phyloP scores from a whole-genome alignment of 2,888 invertebrate species.

The Biston betularia region DNA sequence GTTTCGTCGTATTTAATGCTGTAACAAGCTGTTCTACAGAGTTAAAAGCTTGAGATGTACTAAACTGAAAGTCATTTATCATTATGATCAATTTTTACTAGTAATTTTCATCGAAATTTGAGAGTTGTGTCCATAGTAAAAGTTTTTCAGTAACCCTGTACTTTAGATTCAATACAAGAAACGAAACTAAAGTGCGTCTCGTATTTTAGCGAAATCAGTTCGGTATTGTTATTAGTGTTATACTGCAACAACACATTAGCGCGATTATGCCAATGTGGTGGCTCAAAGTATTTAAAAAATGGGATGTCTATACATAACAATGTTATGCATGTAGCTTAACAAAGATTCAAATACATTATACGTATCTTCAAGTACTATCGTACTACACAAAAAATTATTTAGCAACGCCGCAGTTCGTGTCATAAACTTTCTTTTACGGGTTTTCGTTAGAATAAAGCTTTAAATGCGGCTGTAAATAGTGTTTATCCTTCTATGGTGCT shows the following conservation, averaged over 20 bases:
- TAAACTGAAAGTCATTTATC: too few species aligned
- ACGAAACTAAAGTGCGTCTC: background rate
- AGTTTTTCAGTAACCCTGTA: too few species aligned
- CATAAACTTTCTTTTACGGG: constrained; percentile 28
- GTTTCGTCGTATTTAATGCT: background rate
- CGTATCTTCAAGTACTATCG: background rate
- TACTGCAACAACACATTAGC: background rate
- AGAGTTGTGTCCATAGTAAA: too few species aligned
- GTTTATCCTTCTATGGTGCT: constrained; percentile 64
- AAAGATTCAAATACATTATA: background rate
- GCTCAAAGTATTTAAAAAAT: background rate
- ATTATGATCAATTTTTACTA: too few species aligned
- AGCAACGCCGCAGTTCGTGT: constrained; percentile 15
- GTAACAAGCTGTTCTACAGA: background rate
- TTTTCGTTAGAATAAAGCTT: constrained; percentile 39
- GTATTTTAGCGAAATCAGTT: background rate
- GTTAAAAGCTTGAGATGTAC: too few species aligned
- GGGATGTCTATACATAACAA: background rate
- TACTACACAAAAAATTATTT: background rate
- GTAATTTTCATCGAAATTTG: too few species aligned
- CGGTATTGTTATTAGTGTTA: background rate
- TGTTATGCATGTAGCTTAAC: background rate
- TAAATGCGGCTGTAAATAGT: constrained; percentile 47
- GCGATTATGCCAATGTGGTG: background rate
- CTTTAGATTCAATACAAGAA: too few species aligned